Conservation (phyloP, 2,113 vertebrate genomes). For the Datnioides undecimradiatus region DNA sequence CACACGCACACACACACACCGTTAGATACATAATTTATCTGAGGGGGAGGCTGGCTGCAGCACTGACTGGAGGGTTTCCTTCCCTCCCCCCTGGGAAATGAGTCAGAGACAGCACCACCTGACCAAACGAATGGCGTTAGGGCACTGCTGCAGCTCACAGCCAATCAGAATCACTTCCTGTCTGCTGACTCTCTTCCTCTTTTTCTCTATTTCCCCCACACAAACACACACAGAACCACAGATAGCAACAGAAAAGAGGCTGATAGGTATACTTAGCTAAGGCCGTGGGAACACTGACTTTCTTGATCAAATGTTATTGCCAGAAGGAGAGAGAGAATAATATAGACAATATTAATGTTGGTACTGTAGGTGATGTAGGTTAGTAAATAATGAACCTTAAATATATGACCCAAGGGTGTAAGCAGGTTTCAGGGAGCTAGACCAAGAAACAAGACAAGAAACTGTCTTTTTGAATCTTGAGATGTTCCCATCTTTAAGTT, state of each 20-base stretch:
- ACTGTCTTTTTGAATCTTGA: background rate
- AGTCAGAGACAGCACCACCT: slow-evolving; percentile 61
- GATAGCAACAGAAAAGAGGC: background rate
- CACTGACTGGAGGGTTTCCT: slow-evolving; percentile 52
- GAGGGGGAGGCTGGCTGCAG: slow-evolving; percentile 13
- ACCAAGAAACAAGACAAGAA: background rate
- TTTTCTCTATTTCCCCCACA: background rate
- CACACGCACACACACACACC: slow-evolving; percentile 1
- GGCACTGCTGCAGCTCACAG: slow-evolving; percentile 26
- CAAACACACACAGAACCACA: background rate
- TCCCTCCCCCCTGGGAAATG: slow-evolving; percentile 32
- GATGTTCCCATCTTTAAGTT: too few relatives aligned
- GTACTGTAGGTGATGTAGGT: too few relatives aligned
- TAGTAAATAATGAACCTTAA: too few relatives aligned
- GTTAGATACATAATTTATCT: slow-evolving; percentile 29
- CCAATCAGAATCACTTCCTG: slow-evolving; percentile 60
- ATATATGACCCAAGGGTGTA: background rate
- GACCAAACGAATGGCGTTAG: background rate
- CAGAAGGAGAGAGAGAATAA: too few relatives aligned
- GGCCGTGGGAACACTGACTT: slow-evolving; percentile 34
- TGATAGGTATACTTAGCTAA: slow-evolving; percentile 27
- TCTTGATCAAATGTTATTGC: slow-evolving; percentile 27
- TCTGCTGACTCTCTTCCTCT: background rate
- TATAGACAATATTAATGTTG: too few relatives aligned
- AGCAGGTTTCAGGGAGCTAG: background rate